Conservation (phyloP, 2,113 vertebrate genomes). For the Lonchura striata region DNA sequence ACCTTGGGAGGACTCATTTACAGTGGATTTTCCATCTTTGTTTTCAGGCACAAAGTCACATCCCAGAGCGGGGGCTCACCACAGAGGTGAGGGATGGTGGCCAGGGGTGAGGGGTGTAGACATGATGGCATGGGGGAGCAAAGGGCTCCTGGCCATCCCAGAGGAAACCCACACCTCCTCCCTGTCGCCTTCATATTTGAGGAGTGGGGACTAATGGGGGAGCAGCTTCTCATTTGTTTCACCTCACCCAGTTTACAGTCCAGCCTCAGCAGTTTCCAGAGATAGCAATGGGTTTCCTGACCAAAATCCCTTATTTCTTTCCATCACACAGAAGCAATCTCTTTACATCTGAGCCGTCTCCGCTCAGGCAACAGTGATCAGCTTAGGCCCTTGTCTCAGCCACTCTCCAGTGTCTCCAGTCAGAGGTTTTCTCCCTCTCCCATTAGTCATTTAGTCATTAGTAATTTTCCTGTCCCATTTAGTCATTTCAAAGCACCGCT, state of each 20-base stretch:
- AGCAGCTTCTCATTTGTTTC: neutral
- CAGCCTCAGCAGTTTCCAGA: neutral
- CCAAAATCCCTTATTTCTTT: neutral
- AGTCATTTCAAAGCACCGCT: neutral
- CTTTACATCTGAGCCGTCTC: neutral
- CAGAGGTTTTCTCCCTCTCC: neutral
- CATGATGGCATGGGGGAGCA: neutral
- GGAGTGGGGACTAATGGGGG: neutral
- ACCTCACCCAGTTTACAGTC: neutral
- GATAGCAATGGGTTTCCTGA: neutral
- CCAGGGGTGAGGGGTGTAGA: neutral
- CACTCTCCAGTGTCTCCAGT: neutral
- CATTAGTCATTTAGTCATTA: neutral
- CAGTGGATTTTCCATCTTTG: neutral
- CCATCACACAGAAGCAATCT: neutral
- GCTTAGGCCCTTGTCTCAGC: neutral
- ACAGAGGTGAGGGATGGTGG: no score
- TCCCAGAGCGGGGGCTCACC: neutral
- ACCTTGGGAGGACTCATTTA: neutral
- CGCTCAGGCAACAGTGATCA: neutral
- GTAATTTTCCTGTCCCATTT: neutral
- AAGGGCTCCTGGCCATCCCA: neutral
- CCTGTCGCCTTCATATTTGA: accelerated
- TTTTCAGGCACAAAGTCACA: neutral
- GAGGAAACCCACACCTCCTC: neutral